These are phyloP conservation scores for Epinotia brunnichana DNA, from an alignment of 2,888 invertebrate genomes.

Conservation along the genomic window DNA sequence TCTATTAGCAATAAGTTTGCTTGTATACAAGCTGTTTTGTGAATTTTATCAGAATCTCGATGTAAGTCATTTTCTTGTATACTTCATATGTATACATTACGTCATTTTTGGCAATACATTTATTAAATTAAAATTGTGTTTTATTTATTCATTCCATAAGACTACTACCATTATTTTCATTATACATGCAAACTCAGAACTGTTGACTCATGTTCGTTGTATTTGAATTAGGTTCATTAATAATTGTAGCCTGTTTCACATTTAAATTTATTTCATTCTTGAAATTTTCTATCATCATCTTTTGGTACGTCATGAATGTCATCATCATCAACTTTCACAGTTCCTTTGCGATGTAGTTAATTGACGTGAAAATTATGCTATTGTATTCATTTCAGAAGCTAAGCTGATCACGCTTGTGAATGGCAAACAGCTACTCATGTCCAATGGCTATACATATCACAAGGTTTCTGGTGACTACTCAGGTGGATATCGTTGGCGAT, in stretches of 20 bases:
- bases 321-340: no score
- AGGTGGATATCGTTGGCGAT: constrained; percentile 19
- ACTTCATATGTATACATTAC: constrained; percentile 14
- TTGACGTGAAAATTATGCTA: neutral
- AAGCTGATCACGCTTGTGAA: constrained; percentile 10
- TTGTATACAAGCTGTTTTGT: constrained; percentile 33
- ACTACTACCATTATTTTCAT: neutral
- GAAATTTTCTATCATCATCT: no score
- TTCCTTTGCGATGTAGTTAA: no score
- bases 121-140: neutral
- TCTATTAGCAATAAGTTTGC: constrained; percentile 32
- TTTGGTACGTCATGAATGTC: no score
- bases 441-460: constrained; percentile 31
- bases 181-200: neutral
- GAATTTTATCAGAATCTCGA: constrained; percentile 14
- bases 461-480: constrained; percentile 9
- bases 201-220: no score
- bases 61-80: constrained; percentile 16
- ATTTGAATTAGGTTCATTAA: no score
- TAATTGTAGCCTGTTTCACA: no score
- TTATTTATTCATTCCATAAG: neutral
- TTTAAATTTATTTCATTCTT: no score
- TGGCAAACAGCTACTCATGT: constrained; percentile 17
- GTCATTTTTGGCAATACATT: constrained; percentile 37
- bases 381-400: constrained; percentile 11